Evolutionary conservation across 2,797 vertebrate genomes (phyloP).

Genomic region (Gymnocypris eckloni): DNA sequence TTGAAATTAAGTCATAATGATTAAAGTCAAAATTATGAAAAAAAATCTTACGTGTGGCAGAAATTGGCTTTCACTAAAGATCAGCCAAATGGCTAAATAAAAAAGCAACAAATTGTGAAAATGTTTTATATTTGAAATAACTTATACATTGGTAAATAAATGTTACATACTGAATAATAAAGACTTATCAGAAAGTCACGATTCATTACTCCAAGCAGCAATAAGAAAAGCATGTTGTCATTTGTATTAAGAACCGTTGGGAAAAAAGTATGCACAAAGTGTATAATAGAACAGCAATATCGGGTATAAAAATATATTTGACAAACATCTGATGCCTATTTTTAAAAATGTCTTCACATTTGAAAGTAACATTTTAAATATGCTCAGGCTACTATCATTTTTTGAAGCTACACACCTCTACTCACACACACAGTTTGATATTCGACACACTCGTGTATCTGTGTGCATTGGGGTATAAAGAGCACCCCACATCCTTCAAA

Average conservation of each 20-base stretch:
- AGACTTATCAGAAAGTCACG: neutral
- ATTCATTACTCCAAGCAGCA: slow-evolving; percentile 16
- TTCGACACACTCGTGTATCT: neutral
- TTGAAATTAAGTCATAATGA: neutral
- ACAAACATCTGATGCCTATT: slow-evolving; percentile 2
- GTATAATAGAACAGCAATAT: slow-evolving; percentile 19
- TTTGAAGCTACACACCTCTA: slow-evolving; percentile 63
- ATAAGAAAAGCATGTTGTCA: slow-evolving; percentile 10
- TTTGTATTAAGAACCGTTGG: neutral
- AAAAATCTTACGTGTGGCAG: neutral
- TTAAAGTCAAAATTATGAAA: neutral
- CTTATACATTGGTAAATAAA: slow-evolving; percentile 37
- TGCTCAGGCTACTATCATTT: slow-evolving; percentile 66
- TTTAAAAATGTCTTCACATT: slow-evolving; percentile 53
- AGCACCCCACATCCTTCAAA: slow-evolving; percentile 43
- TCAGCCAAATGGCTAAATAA: neutral
- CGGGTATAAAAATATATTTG: slow-evolving; percentile 41
- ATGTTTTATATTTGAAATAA: slow-evolving; percentile 41
- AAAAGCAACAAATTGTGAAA: slow-evolving; percentile 16
- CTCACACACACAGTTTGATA: slow-evolving; percentile 16
- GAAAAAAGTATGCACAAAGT: neutral
- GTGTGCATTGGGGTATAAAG: neutral
- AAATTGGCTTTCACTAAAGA: neutral
- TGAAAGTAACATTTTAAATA: slow-evolving; percentile 77
- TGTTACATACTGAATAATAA: slow-evolving; percentile 20